phyloP scores from a whole-genome alignment of 1,140 invertebrate species.

The Microplitis demolitor region DNA sequence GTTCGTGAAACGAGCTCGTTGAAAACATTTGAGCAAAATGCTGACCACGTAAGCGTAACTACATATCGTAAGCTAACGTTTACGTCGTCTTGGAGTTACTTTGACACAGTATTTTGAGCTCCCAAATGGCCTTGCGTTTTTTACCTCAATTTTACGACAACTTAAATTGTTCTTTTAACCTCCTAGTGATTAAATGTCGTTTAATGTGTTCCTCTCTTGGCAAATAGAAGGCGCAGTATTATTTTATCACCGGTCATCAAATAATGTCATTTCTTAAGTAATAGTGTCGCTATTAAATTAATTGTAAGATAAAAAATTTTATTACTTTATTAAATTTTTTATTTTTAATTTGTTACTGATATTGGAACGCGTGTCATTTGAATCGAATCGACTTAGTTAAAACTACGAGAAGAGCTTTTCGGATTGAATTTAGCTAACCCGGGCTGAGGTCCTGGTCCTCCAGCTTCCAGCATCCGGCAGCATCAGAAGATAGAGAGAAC shows the following conservation, averaged over 20 bases:
- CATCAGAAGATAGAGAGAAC: not conserved
- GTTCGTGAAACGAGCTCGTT: conserved; percentile 20
- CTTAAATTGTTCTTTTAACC: not conserved
- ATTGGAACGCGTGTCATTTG: too few relatives aligned
- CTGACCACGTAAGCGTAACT: conserved; percentile 22
- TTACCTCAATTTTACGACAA: not conserved
- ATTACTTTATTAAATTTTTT: too few relatives aligned
- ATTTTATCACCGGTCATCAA: too few relatives aligned
- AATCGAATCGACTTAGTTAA: too few relatives aligned
- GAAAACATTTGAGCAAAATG: conserved; percentile 23
- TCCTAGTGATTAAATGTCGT: not conserved
- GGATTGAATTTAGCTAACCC: conserved; percentile 16
- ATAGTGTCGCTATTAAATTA: too few relatives aligned
- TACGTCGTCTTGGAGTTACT: not conserved
- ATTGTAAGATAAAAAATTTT: too few relatives aligned
- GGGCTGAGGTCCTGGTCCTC: not conserved
- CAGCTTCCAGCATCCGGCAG: not conserved
- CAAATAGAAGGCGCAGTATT: too few relatives aligned
- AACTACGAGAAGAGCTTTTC: not conserved
- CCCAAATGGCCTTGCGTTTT: not conserved
- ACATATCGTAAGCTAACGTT: conserved; percentile 10
- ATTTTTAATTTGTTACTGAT: too few relatives aligned
- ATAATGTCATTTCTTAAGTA: too few relatives aligned
- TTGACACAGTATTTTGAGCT: not conserved
- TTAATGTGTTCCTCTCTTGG: not conserved